Conservation (phyloP, 1,140 invertebrate genomes). For the Hypothenemus hampei region DNA sequence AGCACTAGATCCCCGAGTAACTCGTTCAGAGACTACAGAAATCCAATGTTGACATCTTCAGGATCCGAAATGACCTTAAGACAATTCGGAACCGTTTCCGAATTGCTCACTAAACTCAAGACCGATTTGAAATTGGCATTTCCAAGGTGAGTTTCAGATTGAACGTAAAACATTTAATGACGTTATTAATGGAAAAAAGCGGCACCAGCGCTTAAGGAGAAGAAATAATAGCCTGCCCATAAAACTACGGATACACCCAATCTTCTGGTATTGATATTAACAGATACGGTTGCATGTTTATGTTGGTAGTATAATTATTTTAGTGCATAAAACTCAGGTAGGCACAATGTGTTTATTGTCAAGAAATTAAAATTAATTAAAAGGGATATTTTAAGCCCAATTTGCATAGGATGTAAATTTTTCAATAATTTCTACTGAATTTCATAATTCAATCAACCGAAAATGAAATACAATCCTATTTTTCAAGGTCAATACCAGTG, state of each 20-base stretch:
- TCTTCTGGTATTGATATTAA: slow-evolving; percentile 2
- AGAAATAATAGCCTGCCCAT: slow-evolving; percentile 7
- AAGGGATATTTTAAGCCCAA: no score
- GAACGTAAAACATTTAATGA: slow-evolving; percentile 7
- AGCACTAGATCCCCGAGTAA: slow-evolving; percentile 30
- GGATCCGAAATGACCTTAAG: slow-evolving; percentile 78
- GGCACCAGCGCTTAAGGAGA: slow-evolving; percentile 7
- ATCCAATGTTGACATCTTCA: slow-evolving; percentile 51
- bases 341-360: not conserved
- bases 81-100: slow-evolving; percentile 79
- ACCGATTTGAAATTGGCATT: slow-evolving; percentile 80
- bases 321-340: no score
- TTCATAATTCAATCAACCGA: no score
- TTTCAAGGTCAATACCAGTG: no score
- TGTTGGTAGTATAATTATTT: slow-evolving; percentile 7
- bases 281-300: slow-evolving; percentile 13
- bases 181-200: slow-evolving; percentile 3
- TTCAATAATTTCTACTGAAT: no score
- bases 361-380: no score
- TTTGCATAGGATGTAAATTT: no score
- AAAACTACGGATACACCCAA: slow-evolving; percentile 5
- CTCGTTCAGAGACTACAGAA: slow-evolving; percentile 46
- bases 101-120: slow-evolving; percentile 80
- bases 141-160: slow-evolving; percentile 65
- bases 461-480: no score